These are phyloP conservation scores for Brachionus rubens DNA, from an alignment of 1,140 invertebrate species.

Conservation along the genomic window DNA sequence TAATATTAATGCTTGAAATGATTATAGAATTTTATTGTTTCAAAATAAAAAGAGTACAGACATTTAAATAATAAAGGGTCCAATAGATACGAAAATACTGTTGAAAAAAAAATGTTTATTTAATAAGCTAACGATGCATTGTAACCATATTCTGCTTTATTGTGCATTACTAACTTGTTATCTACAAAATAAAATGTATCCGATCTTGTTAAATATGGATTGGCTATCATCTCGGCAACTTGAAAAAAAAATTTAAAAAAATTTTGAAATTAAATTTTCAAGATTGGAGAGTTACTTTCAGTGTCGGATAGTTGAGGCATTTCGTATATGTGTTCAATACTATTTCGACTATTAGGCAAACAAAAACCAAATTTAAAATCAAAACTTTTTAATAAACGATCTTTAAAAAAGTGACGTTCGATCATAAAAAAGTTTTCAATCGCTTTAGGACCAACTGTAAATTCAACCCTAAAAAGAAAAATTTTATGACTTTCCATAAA, in stretches of 20 bases:
- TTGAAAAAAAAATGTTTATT: too few relatives aligned
- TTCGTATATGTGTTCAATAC: conserved; percentile 98
- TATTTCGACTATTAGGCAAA: conserved; percentile 93
- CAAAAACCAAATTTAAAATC: conserved; percentile 99
- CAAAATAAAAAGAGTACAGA: too few relatives aligned
- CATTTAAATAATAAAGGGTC: too few relatives aligned
- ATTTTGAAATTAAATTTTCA: neutral
- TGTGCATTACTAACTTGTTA: conserved; percentile 94
- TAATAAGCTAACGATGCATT: conserved; percentile 52
- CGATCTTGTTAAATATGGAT: conserved; percentile 91
- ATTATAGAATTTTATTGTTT: too few relatives aligned
- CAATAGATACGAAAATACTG: too few relatives aligned
- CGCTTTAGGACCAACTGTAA: conserved; percentile 83
- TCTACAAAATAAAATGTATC: conserved; percentile 99
- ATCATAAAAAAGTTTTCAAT: conserved; percentile 97
- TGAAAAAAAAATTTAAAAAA: conserved; percentile 59
- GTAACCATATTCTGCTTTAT: conserved; percentile 95
- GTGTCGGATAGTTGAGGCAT: conserved; percentile 82
- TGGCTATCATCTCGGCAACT: conserved; percentile 93
- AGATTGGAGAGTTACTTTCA: conserved; percentile 69
- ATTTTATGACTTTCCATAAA: too few relatives aligned
- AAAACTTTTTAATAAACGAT: conserved; percentile 91
- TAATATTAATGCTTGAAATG: too few relatives aligned
- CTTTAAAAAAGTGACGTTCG: conserved; percentile 91
- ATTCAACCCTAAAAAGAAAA: conserved; percentile 76